phyloP scores from a whole-genome alignment of 2,113 vertebrate genomes.

The Pagrus major region DNA sequence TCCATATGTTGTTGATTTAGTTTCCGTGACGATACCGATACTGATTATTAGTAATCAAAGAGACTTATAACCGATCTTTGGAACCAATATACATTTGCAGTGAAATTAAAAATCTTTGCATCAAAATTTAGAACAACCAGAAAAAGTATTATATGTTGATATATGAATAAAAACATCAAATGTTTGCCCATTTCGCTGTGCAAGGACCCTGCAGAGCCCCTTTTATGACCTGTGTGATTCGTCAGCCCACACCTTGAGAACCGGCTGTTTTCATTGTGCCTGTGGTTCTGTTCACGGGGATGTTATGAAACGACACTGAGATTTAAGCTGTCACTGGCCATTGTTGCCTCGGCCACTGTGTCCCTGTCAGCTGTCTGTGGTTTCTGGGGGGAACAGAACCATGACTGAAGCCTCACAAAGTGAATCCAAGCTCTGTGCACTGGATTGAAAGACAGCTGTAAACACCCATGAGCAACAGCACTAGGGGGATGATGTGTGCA shows the following conservation, averaged over 20 bases:
- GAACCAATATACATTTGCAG: too few species aligned
- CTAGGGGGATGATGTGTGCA: constrained; percentile 5
- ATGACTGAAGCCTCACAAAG: constrained; percentile 31
- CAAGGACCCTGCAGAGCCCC: background rate
- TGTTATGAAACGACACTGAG: constrained; percentile 10
- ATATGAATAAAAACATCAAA: background rate
- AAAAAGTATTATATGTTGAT: background rate
- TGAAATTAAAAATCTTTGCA: too few species aligned
- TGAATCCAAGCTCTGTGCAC: constrained; percentile 1
- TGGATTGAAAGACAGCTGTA: constrained; percentile 19
- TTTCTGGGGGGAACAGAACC: constrained; percentile 15
- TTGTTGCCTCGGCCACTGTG: constrained; percentile 10
- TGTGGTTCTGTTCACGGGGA: background rate
- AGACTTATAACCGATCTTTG: too few species aligned
- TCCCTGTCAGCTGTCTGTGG: constrained; percentile 26
- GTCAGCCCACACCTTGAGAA: background rate
- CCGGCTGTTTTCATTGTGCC: background rate
- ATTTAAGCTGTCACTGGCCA: constrained; percentile 39
- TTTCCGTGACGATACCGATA: too few species aligned
- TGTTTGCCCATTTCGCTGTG: background rate
- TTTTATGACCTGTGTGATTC: background rate
- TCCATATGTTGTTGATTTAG: background rate
- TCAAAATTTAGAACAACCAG: too few species aligned
- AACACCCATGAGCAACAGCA: constrained; percentile 10
- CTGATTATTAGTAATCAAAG: too few species aligned